Conservation (phyloP, 2,888 invertebrate species). For the Cecidostiba fungosa region DNA sequence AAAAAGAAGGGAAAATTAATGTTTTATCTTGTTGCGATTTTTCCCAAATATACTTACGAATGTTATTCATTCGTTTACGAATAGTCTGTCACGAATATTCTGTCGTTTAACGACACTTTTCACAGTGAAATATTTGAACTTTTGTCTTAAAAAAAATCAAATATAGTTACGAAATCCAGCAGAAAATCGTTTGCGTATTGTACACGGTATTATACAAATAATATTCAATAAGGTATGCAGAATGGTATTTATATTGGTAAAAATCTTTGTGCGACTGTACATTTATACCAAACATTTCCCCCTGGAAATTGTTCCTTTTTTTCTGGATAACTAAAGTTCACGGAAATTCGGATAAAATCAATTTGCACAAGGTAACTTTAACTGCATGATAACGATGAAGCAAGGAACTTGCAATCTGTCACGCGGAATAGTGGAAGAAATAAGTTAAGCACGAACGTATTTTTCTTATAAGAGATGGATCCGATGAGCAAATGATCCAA, state of each 20-base stretch:
- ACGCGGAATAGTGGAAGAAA: not conserved
- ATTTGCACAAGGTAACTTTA: slow-evolving; percentile 64
- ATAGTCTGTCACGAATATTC: slow-evolving; percentile 19
- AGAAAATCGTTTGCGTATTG: not conserved
- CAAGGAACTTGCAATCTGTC: not conserved
- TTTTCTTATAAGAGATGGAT: slow-evolving; percentile 40
- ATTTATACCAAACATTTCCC: not conserved
- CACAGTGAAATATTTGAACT: slow-evolving; percentile 16
- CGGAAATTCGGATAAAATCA: slow-evolving; percentile 40
- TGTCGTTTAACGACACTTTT: slow-evolving; percentile 43
- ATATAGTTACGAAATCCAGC: slow-evolving; percentile 25
- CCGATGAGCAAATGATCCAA: not conserved
- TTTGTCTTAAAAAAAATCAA: slow-evolving; percentile 29
- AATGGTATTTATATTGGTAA: slow-evolving; percentile 24
- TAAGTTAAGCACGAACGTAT: slow-evolving; percentile 29
- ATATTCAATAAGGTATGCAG: not conserved
- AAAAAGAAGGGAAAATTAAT: slow-evolving; percentile 19
- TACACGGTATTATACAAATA: slow-evolving; percentile 9
- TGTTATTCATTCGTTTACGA: slow-evolving; percentile 11
- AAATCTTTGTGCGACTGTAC: slow-evolving; percentile 24
- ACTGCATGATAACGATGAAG: slow-evolving; percentile 52
- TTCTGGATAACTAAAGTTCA: slow-evolving; percentile 16
- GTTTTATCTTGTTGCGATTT: slow-evolving; percentile 49
- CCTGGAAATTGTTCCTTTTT: slow-evolving; percentile 19
- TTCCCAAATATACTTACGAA: not conserved